Conservation (phyloP, 1,140 invertebrate genomes). For the Sarcophaga bullata region DNA sequence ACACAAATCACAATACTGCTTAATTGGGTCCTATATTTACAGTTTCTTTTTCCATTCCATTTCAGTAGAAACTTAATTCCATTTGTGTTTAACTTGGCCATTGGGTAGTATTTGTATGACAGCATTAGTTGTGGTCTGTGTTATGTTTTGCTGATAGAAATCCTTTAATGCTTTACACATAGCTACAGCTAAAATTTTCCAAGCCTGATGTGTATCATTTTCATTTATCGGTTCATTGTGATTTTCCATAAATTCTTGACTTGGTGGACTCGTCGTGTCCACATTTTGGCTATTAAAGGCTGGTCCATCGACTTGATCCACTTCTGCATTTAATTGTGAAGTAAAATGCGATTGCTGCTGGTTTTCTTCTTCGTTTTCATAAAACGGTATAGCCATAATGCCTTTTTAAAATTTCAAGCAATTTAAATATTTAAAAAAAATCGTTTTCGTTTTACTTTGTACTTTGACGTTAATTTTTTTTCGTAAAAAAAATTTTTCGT, state of each 20-base stretch:
- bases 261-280: not conserved
- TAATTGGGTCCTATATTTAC: slow-evolving; percentile 20
- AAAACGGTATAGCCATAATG: slow-evolving; percentile 60
- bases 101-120: slow-evolving; percentile 44
- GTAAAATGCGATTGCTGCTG: slow-evolving; percentile 14
- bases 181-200: slow-evolving; percentile 59
- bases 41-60: not conserved
- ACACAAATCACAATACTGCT: slow-evolving; percentile 42
- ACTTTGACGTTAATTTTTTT: slow-evolving; percentile 25
- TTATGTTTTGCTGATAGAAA: slow-evolving; percentile 51
- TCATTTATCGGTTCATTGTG: not conserved
- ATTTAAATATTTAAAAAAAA: not conserved
- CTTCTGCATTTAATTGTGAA: not conserved
- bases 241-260: not conserved
- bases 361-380: slow-evolving; percentile 45
- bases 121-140: not conserved
- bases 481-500: not conserved
- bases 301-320: slow-evolving; percentile 29
- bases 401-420: not conserved
- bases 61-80: slow-evolving; percentile 41
- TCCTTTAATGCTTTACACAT: slow-evolving; percentile 63
- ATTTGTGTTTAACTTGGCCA: slow-evolving; percentile 33
- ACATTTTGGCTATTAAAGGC: not conserved
- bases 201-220: slow-evolving; percentile 53
- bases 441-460: not conserved